Conservation (phyloP, 2,113 vertebrate genomes). For the Herpailurus yagouaroundi region DNA sequence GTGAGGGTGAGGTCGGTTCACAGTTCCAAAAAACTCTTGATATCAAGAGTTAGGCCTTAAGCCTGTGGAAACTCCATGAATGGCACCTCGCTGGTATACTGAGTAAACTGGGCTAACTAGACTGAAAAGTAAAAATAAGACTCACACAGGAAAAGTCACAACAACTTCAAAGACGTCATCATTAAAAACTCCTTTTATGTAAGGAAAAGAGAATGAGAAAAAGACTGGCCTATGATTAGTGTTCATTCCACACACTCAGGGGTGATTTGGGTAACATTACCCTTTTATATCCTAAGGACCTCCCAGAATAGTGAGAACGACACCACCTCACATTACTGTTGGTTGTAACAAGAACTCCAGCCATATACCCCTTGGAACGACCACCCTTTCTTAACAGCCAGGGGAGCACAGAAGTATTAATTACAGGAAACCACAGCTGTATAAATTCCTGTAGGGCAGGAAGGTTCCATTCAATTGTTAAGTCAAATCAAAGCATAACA, state of each 20-base stretch:
- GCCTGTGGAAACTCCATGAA: not conserved
- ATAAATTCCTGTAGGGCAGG: not conserved
- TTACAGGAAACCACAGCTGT: not conserved
- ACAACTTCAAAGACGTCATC: not conserved
- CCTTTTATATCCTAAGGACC: not conserved
- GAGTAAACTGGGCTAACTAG: not conserved
- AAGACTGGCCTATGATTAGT: not conserved
- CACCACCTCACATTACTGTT: not conserved
- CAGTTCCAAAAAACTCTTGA: not conserved
- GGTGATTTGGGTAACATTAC: not conserved
- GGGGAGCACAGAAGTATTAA: not conserved
- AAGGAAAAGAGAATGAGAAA: not conserved
- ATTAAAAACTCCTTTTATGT: not conserved
- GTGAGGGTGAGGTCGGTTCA: not conserved
- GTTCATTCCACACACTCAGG: not conserved
- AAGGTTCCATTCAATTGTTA: not conserved
- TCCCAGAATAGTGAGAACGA: not conserved
- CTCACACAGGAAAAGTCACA: not conserved
- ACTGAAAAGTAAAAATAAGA: constrained; percentile 19
- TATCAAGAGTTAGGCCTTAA: not conserved
- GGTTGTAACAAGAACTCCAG: not conserved
- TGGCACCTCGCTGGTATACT: not conserved
- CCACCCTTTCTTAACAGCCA: not conserved
- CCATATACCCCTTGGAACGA: not conserved
- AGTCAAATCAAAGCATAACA: not conserved